Evolutionary conservation across 1,140 invertebrate species (phyloP).

Genomic region (Drosophila oshimai): DNA sequence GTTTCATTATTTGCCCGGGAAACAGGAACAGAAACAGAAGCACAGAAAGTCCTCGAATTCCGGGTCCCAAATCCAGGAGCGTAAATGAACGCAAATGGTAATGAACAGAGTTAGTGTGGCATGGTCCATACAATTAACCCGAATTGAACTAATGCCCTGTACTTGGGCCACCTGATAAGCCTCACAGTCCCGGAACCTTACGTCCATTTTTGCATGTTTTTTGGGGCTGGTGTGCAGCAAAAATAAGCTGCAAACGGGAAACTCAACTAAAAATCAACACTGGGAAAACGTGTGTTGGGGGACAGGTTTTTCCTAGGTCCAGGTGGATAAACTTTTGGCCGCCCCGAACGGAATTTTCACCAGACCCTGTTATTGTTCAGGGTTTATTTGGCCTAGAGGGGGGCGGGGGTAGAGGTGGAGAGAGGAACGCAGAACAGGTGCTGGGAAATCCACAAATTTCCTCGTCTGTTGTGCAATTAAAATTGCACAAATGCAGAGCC

Average conservation of each 20-base stretch:
- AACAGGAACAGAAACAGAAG: too few relatives aligned
- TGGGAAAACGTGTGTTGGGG: neutral
- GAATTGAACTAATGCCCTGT: conserved; percentile 40
- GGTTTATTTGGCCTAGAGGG: conserved; percentile 17
- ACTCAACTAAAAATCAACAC: conserved; percentile 41
- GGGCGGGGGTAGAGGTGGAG: neutral
- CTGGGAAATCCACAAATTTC: conserved; percentile 25
- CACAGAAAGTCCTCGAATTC: conserved; percentile 5
- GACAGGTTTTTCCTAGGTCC: neutral
- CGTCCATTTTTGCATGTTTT: conserved; percentile 2
- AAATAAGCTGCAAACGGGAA: conserved; percentile 29
- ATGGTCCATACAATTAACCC: conserved; percentile 45
- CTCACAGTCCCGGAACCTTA: neutral
- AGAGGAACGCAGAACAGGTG: neutral
- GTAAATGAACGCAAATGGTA: conserved; percentile 40
- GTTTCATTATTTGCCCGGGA: conserved; percentile 14
- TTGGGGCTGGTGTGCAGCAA: conserved; percentile 16
- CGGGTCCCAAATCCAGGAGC: neutral
- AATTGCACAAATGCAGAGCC: conserved; percentile 49
- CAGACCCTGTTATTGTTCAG: conserved; percentile 35
- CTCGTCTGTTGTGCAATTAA: conserved; percentile 63
- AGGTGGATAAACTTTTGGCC: conserved; percentile 41
- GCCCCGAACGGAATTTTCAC: conserved; percentile 52
- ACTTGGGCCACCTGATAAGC: conserved; percentile 23
- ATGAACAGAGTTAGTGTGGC: conserved; percentile 35